Percentiles rank a stretch among this genome's conserved stretches.
phyloP scores from a whole-genome alignment of 1,140 invertebrate species.

The Drosophila yakuba region DNA sequence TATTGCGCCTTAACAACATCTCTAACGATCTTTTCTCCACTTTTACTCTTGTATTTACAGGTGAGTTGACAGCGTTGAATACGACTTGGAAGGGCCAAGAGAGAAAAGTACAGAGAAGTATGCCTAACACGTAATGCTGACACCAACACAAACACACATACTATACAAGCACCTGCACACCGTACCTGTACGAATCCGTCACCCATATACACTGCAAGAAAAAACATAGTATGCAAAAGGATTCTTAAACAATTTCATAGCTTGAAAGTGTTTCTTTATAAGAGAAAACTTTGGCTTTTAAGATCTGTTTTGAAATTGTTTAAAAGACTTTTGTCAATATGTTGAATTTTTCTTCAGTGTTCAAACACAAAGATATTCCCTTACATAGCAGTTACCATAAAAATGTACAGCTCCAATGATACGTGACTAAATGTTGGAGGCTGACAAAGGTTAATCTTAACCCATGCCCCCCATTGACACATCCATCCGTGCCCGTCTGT shows the following conservation, averaged over 20 bases:
- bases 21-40: slow-evolving; percentile 45
- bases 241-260: no score
- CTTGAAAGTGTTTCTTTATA: no score
- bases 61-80: slow-evolving; percentile 57
- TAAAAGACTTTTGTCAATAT: neutral
- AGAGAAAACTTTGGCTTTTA: no score
- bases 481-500: slow-evolving; percentile 11
- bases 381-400: slow-evolving; percentile 66
- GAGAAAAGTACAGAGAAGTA: slow-evolving; percentile 42
- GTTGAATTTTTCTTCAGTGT: neutral
- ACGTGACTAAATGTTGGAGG: slow-evolving; percentile 69
- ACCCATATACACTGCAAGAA: slow-evolving; percentile 15
- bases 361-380: slow-evolving; percentile 39
- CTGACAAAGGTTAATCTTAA: slow-evolving; percentile 10
- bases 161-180: slow-evolving; percentile 8
- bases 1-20: slow-evolving; percentile 29
- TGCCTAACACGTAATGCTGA: slow-evolving; percentile 55
- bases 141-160: slow-evolving; percentile 20
- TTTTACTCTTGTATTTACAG: slow-evolving; percentile 53
- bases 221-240: neutral
- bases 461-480: slow-evolving; percentile 11
- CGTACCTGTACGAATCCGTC: slow-evolving; percentile 18
- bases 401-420: slow-evolving; percentile 42
- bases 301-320: neutral
- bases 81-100: slow-evolving; percentile 26